Base-by-base conservation (phyloP, 2,113 vertebrate genomes). In the Dasypus novemcinctus region DNA sequence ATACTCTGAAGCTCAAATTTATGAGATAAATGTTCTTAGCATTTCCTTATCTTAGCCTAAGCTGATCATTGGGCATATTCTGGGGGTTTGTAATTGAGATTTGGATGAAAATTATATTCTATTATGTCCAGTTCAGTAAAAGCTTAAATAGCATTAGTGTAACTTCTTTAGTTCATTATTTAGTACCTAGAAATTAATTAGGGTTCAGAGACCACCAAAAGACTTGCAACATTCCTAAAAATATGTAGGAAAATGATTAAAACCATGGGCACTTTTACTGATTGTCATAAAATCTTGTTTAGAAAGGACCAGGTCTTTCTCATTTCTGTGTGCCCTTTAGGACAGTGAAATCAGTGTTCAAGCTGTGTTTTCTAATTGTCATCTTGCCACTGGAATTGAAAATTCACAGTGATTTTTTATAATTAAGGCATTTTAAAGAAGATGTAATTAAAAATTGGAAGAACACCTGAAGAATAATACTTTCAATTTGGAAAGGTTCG, bases 21-120 rank as follows among this genome's bases (percentile, higher is more conserved):
- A 91, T 96, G 91, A 96, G 93, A 96, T 96, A 96, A 97, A 97
- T 97, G 95, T 94, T 97, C 95, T 98, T 98, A 97, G 93, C 96
- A 94, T 97, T 97, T 97, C 93, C 83, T 93, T 98, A 97, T 98
- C 98, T 97, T 98, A 97, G 96, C 88, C 93, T 97, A 86, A 95
- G 97, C 97, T 66, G 86, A 94, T 76, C 94, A 97, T 89, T 96
- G 94, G 46, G 76, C 61, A 86, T 97, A 96, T 96, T 97, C 89
- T 59, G 25, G 84, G 92, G 91, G 94, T 96, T 97, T 96, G 96
- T 96, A 96, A 97, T 97, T 96, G 95, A 97, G 96, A 97, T 93
- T 95, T 90, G 76, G 95, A 97, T 96, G 93, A 97, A 97, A 97
- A 91, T 90, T 98, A 97, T 97, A 78, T 98, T 98, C 97, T 94